Evolutionary conservation across 2,797 vertebrate species (phyloP), one percentile per base, ranked within the genome.

Genomic region (Denticeps clupeoides): DNA sequence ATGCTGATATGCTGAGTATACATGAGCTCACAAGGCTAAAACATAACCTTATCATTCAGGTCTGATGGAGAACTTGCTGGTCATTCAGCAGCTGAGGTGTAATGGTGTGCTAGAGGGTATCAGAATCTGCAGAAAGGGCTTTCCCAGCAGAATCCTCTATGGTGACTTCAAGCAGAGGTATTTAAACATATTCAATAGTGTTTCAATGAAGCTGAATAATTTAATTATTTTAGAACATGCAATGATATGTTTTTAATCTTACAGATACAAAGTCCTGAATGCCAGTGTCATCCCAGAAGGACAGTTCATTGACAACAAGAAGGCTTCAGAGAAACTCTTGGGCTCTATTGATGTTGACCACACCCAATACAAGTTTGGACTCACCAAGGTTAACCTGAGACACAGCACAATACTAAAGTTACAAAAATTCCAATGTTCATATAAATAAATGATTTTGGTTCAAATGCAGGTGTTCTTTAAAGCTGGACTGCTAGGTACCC

Each of bases 321-420:
- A 92, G 47, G 89, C 87, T 63, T 81, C 86, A 53, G 88, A 90
- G 73, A 92, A 92, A 67, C 87, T 92, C 2, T 70, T 91, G 53
- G 79, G 70, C 0, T 92, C 89, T 2, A 88, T 92, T 1, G 74
- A 89, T 54, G 28, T 91, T 32, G 89, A 92, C 25, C 84, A 86
- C 5, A 83, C 73, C 21, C 88, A 92, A 63, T 91, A 91, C 62
- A 90, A 77, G 55, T 89, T 90, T 75, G 89, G 89, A 2, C 88
- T 91, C 67, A 91, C 89, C 4, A 92, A 92, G 84, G 89, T n/a
- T 89, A 82, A n/a, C n/a, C n/a, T n/a, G n/a, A n/a, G n/a, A n/a
- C n/a, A n/a, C n/a, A n/a, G n/a, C n/a, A n/a, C n/a, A n/a, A n/a
- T n/a, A n/a, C n/a, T n/a, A n/a, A n/a, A n/a, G n/a, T n/a, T n/a